These are phyloP conservation scores for Zaprionus capensis DNA, from an alignment of 1,140 invertebrate species.

Conservation along the genomic window DNA sequence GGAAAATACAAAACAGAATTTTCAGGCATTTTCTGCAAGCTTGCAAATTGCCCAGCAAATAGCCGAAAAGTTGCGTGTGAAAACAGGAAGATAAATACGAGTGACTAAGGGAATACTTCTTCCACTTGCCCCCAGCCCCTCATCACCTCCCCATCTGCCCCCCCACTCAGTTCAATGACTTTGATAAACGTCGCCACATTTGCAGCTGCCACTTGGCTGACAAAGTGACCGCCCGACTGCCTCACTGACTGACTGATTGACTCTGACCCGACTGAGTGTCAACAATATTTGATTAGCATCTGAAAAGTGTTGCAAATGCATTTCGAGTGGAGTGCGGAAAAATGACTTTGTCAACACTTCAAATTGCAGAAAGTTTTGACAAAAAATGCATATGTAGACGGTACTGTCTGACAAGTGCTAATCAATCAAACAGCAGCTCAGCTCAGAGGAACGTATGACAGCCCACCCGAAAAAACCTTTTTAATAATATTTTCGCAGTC, in stretches of 20 bases:
- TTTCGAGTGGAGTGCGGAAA: slow-evolving; percentile 37
- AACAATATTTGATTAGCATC: slow-evolving; percentile 66
- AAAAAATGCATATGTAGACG: slow-evolving; percentile 46
- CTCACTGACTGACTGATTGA: slow-evolving; percentile 40
- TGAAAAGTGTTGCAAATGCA: slow-evolving; percentile 55
- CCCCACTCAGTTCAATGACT: slow-evolving; percentile 40
- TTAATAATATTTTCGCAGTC: slow-evolving; percentile 68
- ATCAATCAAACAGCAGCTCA: slow-evolving; percentile 66
- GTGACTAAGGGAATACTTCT: slow-evolving; percentile 41
- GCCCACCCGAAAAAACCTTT: slow-evolving; percentile 67
- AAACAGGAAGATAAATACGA: slow-evolving; percentile 56
- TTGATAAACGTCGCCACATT: slow-evolving; percentile 63
- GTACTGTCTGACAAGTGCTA: slow-evolving; percentile 69
- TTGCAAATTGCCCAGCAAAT: slow-evolving; percentile 54
- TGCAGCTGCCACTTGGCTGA: slow-evolving; percentile 28
- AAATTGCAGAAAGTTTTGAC: slow-evolving; percentile 32
- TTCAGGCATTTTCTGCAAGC: slow-evolving; percentile 30
- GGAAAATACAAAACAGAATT: slow-evolving; percentile 36
- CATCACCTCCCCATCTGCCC: no score
- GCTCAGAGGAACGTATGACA: slow-evolving; percentile 63
- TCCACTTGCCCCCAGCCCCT: not conserved
- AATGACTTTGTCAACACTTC: slow-evolving; percentile 66
- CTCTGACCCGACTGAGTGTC: slow-evolving; percentile 46
- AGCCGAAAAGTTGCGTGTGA: slow-evolving; percentile 40
- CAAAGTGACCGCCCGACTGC: slow-evolving; percentile 22